Percentiles rank a stretch among this genome's conserved stretches.
Conservation (phyloP, 92 coral and sea anemone genomes). For the Porites rus region DNA sequence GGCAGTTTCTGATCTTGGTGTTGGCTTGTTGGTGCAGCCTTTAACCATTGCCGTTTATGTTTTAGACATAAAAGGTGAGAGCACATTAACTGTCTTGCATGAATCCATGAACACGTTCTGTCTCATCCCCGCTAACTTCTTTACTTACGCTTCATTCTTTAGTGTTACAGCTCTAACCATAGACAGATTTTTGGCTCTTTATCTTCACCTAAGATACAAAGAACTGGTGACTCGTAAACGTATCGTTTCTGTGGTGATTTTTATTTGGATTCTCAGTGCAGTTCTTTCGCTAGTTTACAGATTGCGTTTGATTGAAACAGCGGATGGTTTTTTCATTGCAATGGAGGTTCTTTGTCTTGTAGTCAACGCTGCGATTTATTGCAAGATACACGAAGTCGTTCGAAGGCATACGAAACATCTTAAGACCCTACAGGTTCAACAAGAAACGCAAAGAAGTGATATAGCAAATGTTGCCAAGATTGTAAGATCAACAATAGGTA, state of each 20-base stretch:
- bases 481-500: neutral
- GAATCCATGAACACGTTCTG: neutral
- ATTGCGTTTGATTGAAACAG: neutral
- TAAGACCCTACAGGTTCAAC: neutral
- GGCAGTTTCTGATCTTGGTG: conserved; percentile 31
- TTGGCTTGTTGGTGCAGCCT: conserved; percentile 23
- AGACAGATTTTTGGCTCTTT: neutral
- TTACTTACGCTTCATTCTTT: neutral
- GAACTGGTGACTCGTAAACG: conserved; percentile 33
- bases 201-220: conserved; percentile 27
- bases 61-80: neutral
- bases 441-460: neutral
- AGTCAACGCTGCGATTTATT: neutral
- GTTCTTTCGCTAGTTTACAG: neutral
- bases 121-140: neutral
- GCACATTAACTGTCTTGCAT: too few relatives aligned
- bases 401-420: neutral
- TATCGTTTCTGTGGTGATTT: conserved; percentile 19
- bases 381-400: neutral
- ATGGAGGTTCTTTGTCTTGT: neutral
- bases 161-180: neutral
- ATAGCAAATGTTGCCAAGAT: neutral
- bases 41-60: neutral
- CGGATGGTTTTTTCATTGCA: neutral
- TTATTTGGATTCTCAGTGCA: conserved; percentile 13